phyloP scores from a whole-genome alignment of 2,797 vertebrate species.

The Premnoplex brunnescens region DNA sequence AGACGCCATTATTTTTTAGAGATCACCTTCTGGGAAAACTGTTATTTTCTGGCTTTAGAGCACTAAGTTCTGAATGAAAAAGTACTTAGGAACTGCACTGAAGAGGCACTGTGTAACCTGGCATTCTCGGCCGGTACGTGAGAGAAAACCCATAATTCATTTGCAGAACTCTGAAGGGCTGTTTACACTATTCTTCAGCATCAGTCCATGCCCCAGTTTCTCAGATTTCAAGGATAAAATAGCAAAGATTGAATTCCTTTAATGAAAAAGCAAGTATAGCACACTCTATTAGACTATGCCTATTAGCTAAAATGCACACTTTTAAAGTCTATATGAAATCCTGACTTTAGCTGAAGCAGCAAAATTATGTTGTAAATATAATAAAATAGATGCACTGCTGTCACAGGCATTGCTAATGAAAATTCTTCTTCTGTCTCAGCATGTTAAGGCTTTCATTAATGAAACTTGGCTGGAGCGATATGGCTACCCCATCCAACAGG shows the following conservation, averaged over 20 bases:
- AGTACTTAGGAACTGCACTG: not conserved
- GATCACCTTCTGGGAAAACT: not conserved
- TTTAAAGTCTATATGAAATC: not conserved
- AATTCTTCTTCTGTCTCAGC: conserved; percentile 69
- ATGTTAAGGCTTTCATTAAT: conserved; percentile 89
- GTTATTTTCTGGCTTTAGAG: not conserved
- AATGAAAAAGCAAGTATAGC: not conserved
- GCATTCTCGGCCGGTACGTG: not conserved
- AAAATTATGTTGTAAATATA: not conserved
- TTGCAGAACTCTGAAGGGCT: not conserved
- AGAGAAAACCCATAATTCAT: not conserved
- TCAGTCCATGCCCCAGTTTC: not conserved
- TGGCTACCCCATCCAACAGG: conserved; percentile 77
- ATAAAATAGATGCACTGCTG: not conserved
- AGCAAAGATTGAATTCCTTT: not conserved
- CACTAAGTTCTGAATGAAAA: not conserved
- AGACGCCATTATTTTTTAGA: not conserved
- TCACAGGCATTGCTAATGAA: not conserved
- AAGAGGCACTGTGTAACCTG: not conserved
- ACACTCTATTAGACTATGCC: too few species aligned
- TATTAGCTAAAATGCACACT: not conserved
- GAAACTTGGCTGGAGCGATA: conserved; percentile 84
- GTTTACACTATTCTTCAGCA: not conserved
- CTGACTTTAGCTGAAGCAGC: not conserved
- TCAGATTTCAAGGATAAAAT: not conserved